Base-by-base conservation (phyloP, 2,113 vertebrate genomes). In the Tympanuchus pallidicinctus region DNA sequence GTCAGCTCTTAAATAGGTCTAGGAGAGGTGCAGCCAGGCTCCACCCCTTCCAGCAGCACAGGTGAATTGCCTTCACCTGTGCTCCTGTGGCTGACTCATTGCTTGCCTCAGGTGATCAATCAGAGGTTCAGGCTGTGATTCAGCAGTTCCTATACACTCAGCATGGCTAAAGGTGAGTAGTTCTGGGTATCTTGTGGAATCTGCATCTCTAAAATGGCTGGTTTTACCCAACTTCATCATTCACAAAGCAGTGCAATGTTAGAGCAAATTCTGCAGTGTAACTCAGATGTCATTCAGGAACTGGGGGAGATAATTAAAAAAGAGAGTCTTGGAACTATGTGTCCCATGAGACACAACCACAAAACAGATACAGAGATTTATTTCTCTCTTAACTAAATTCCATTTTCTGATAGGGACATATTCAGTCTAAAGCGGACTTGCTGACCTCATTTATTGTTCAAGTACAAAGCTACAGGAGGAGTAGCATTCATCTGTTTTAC, bases 351-450 rank as follows among this genome's bases (percentile, higher is more conserved):
- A 75, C 19, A 86, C 3, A 28, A 71, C 5, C 56, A 92, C 57
- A 75, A 77, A 90, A 90, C 28, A 94, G 25, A 92, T 60, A 25
- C 22, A 86, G 59, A 85, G 30, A 89, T 89, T 83, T 64, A 74
- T 78, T 88, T 83, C 67, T 88, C 7, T 88, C 92, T 77, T 36
- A 75, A 81, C 30, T 67, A 93, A 92, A 81, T 52, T 25, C 40
- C 42, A 52, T 67, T 88, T 93, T 94, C 61, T 90, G 67, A 81
- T 47, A 57, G 52, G 20, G 57, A 83, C 92, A 83, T 43, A 67
- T 38, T 74, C 28, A 4, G 47, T 40, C 83, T 78, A 48, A 81
- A 78, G 43, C 90, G 61, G 43, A 47, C 86, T 56, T 83, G 82
- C 56, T 90, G 76, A 54, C 61, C 47, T 92, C 32, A 47, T 64